These are phyloP conservation scores for Auanema freiburgensis DNA, from an alignment of 2,888 invertebrate genomes.

Conservation along the genomic window DNA sequence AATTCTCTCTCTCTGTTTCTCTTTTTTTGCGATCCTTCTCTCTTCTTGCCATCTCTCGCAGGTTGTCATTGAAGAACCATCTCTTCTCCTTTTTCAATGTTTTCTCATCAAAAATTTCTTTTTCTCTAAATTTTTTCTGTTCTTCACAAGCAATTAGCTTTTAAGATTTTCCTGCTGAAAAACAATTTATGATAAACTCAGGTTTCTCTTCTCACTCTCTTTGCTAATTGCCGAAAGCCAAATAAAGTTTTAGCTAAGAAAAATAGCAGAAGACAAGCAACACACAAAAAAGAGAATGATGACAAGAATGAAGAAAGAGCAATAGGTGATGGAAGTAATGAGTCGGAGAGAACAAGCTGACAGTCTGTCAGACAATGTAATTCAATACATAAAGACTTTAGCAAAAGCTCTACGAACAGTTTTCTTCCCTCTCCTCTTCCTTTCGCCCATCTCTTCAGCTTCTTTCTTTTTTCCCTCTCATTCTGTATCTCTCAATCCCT, in stretches of 20 bases:
- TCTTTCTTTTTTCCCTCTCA: no score
- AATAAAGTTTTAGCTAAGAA: no score
- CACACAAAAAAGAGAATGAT: background rate
- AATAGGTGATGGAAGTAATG: background rate
- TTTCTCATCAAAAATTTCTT: conserved; percentile 4
- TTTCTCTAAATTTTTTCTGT: conserved; percentile 2
- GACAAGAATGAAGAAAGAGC: conserved; percentile 1
- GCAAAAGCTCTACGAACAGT: no score
- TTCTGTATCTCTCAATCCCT: no score
- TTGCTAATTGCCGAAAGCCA: no score
- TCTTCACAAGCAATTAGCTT: background rate
- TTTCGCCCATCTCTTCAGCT: no score
- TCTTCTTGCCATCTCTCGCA: background rate
- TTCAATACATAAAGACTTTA: no score
- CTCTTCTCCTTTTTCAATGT: conserved; percentile 4
- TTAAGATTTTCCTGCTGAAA: background rate
- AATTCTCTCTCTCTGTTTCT: conserved; percentile 6
- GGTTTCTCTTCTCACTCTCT: background rate
- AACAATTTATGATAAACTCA: background rate
- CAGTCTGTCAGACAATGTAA: background rate
- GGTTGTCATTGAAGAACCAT: background rate
- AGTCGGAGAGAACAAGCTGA: conserved; percentile 2
- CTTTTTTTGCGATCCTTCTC: background rate
- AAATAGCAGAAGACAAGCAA: conserved; percentile 3
- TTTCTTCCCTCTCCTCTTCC: no score